phyloP scores from a whole-genome alignment of 2,797 vertebrate species.

The Gymnoscopelus microlampas region DNA sequence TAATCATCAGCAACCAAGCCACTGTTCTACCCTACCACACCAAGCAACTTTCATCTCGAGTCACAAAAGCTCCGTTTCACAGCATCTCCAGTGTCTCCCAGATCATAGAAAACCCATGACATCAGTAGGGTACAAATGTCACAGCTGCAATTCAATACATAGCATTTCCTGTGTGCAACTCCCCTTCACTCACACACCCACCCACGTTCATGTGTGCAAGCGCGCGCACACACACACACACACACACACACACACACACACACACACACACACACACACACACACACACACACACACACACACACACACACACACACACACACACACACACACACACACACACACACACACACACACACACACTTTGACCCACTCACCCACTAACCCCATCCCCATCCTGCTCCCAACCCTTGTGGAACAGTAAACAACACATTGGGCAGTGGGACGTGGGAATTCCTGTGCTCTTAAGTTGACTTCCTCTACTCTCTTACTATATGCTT shows the following conservation, averaged over 20 bases:
- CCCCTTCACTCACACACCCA: background rate
- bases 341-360: no score
- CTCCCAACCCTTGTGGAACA: constrained; percentile 13
- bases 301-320: no score
- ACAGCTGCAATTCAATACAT: constrained; percentile 60
- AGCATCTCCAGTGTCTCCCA: constrained; percentile 44
- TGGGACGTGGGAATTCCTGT: constrained; percentile 22
- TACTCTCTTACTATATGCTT: background rate
- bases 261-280: no score
- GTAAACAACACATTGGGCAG: constrained; percentile 26
- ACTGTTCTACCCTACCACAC: background rate
- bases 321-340: no score
- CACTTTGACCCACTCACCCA: constrained; percentile 20
- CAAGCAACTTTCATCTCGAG: constrained; percentile 21
- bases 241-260: no score
- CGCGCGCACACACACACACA: no score
- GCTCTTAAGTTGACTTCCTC: background rate
- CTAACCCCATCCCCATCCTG: constrained; percentile 4
- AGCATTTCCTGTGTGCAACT: constrained; percentile 34
- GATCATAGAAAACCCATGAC: constrained; percentile 45
- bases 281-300: no score
- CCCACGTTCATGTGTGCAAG: background rate
- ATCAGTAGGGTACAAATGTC: constrained; percentile 52
- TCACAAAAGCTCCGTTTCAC: constrained; percentile 1
- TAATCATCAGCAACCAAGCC: no score